Base-by-base conservation (phyloP, 2,113 vertebrate genomes). In the Oreochromis niloticus region DNA sequence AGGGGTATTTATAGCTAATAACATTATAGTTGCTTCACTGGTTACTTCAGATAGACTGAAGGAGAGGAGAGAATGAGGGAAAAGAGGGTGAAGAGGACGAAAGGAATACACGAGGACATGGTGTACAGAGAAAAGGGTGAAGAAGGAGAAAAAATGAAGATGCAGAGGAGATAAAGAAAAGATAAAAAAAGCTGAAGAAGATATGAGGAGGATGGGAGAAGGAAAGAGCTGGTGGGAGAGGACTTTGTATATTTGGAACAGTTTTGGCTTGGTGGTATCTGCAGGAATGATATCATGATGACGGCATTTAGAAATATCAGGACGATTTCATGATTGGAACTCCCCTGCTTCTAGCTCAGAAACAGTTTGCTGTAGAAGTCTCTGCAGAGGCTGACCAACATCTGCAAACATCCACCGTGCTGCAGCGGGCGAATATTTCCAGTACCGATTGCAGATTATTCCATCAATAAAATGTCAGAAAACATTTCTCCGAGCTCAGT, bases 1-100 rank as follows among this genome's bases (percentile, higher is more conserved):
- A 63, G 63, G 50, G 68, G 82, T 94, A 94, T 94, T 95, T 93
- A 95, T 93, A 95, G 92, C 85, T 88, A 88, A 94, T 57, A 86
- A 54, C 5, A 79, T 96, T 93, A 94, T 32, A 78, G 78, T 34
- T 85, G 94, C 92, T 94, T 82, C 89, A 91, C 84, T 88, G 88
- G 87, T 54, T 90, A 63, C 22, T 63, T 94, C 90, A 89, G 57
- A 85, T 17, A 52, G 88, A 80, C 71, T 48, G 66, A 59, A 89
- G 81, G 66, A 84, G 79, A 89, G 50, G 43, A 73, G 59, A 7
- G 80, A 85, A 80, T 2, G n/a, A 43, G 75, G 80, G 50, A 48
- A 46, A 39, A 22, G 9, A 4, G 34, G 6, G 7, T 2, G 32
- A 57, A 50, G 9, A 50, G 16, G 16, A 75, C 1, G 1, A 75